phyloP scores from a whole-genome alignment of 2,797 vertebrate species.

The Ctenopoma kingsleyae region DNA sequence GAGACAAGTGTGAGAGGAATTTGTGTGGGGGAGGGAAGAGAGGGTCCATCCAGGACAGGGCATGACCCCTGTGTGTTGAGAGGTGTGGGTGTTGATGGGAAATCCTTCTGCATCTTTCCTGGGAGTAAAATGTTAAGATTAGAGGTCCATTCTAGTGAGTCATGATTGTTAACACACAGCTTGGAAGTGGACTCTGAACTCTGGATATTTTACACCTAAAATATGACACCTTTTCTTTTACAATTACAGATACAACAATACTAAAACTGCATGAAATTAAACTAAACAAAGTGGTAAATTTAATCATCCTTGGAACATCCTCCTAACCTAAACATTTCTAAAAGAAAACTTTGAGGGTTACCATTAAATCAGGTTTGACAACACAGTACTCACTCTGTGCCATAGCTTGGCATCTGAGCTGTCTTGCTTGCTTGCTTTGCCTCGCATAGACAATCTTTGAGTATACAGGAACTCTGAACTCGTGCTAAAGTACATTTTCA shows the following conservation, averaged over 20 bases:
- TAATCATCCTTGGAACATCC: too few species aligned
- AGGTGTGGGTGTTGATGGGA: slow-evolving; percentile 39
- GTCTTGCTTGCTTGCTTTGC: neutral
- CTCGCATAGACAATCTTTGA: neutral
- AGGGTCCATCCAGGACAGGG: slow-evolving; percentile 34
- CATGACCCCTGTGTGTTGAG: slow-evolving; percentile 41
- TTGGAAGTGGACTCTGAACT: neutral
- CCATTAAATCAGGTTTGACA: neutral
- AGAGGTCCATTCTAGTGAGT: neutral
- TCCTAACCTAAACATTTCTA: neutral
- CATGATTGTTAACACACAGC: neutral
- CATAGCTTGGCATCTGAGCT: neutral
- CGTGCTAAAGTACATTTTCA: neutral
- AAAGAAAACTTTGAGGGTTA: neutral
- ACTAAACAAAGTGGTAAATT: too few species aligned
- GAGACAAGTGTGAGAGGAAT: slow-evolving; percentile 32
- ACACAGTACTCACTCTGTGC: neutral
- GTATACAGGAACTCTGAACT: neutral
- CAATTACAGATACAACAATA: too few species aligned
- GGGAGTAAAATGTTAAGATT: slow-evolving; percentile 21
- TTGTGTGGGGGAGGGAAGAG: slow-evolving; percentile 28
- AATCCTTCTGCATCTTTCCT: slow-evolving; percentile 70
- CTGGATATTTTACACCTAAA: slow-evolving; percentile 15
- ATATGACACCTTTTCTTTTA: slow-evolving; percentile 7
- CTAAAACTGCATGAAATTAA: too few species aligned